phyloP scores from a whole-genome alignment of 1,140 invertebrate genomes.

The Marisa cornuarietis region DNA sequence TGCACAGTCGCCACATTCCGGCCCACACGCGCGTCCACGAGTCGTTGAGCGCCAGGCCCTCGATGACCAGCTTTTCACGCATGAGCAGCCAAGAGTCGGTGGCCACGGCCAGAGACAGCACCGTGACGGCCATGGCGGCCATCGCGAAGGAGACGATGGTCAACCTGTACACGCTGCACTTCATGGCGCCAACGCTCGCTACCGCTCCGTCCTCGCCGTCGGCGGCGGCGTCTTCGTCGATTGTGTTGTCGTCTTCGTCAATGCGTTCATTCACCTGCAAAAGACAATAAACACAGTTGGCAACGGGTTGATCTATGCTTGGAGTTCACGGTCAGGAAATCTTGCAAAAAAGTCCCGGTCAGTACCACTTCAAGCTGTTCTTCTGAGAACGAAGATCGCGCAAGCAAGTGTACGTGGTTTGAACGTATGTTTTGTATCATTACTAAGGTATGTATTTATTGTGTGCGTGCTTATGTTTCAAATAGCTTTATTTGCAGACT shows the following conservation, averaged over 20 bases:
- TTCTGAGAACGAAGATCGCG: too few species aligned
- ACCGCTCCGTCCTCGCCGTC: background rate
- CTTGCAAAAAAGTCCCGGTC: background rate
- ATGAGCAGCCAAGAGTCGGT: conserved; percentile 58
- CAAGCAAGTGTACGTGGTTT: too few species aligned
- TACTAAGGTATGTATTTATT: too few species aligned
- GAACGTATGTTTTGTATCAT: too few species aligned
- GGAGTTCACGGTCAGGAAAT: background rate
- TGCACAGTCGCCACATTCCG: conserved; percentile 38
- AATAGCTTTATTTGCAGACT: too few species aligned
- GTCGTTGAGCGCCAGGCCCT: conserved; percentile 8
- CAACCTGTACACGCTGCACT: conserved; percentile 36
- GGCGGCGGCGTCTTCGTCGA: background rate
- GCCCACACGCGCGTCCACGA: conserved; percentile 28
- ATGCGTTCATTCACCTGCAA: background rate
- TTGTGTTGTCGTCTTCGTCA: too few species aligned
- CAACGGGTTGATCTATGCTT: too few species aligned
- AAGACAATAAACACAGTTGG: too few species aligned
- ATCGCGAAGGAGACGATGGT: conserved; percentile 44
- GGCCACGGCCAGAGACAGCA: conserved; percentile 46
- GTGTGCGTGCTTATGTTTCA: too few species aligned
- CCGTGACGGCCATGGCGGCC: conserved; percentile 39
- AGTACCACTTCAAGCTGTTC: too few species aligned
- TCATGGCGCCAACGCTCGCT: conserved; percentile 19
- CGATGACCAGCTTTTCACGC: conserved; percentile 32